Evolutionary conservation across 1,140 invertebrate species (phyloP), one percentile per base, ranked within the genome.

Genomic region (Lordiphosa collinella): DNA sequence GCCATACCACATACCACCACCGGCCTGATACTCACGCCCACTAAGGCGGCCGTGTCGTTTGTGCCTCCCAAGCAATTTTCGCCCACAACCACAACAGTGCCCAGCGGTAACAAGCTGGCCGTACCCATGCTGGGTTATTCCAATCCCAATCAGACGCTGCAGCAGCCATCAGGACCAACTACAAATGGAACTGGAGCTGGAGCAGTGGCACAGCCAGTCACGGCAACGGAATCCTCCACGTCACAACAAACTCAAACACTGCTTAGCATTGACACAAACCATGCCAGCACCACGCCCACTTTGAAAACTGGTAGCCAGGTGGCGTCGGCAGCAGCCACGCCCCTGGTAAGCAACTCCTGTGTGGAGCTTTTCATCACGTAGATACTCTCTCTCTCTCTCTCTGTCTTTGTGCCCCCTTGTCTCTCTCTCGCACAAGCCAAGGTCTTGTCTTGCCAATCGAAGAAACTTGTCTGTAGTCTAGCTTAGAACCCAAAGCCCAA

Each of bases 361-460:
- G 79, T 84, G 34, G 79, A 84, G 58, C 72, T 84, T 11, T 84
- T 44, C 37, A 78, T 84, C 49, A 57, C 79, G 25, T 78, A 85
- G 60, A 51, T 29, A 35, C 37, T 29, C 13, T 25, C 8, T 16
- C 5, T 11, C 37, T 47, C 38, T 40, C 38, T 12, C 34, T n/a
- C 9, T 8, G 3, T 18, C 2, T 18, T 2, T 18, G 2, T 18
- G 16, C 47, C 1, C 47, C 5, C 35, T 7, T 25, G 32, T 38
- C 11, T 37, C n/a, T 40, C 10, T 41, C 13, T 16, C 13, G 8
- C 16, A 34, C 7, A 29, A 52, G 22, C 43, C 31, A 35, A 53
- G 51, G 35, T 53, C 29, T 46, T 73, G 43, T 84, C 78, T 84
- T 84, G 78, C 78, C 78, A 82, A 76, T 56, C 72, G 78, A 82